Percentiles rank a stretch among this genome's conserved stretches.
phyloP scores from a whole-genome alignment of 2,797 vertebrate genomes.

The Apodemus agrarius region DNA sequence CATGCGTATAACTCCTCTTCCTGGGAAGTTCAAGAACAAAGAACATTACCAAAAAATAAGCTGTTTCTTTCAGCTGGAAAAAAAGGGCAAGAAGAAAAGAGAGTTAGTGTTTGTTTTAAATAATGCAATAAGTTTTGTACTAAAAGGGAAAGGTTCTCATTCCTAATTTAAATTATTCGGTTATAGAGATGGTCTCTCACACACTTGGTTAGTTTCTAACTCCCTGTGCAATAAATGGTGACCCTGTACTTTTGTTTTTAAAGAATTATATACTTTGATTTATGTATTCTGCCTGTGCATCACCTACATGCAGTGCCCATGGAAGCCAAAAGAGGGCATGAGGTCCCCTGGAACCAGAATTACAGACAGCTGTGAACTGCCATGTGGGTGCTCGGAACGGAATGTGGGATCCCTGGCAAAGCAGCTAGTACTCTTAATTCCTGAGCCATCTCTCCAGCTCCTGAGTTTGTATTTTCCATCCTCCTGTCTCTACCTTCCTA shows the following conservation, averaged over 20 bases:
- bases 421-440: neutral
- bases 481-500: neutral
- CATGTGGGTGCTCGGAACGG: neutral
- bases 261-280: neutral
- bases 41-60: slow-evolving; percentile 56
- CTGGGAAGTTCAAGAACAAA: slow-evolving; percentile 86
- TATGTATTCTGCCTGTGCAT: neutral
- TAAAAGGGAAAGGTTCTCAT: neutral
- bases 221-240: neutral
- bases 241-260: neutral
- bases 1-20: slow-evolving; percentile 97
- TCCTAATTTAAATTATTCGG: slow-evolving; percentile 4
- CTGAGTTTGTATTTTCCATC: neutral
- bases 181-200: neutral
- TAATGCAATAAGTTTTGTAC: neutral
- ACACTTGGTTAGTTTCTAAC: neutral
- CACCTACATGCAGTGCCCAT: neutral
- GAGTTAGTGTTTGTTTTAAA: slow-evolving; percentile 52
- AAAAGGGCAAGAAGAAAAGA: slow-evolving; percentile 62
- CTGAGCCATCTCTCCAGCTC: neutral
- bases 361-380: neutral
- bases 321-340: neutral
- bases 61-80: neutral
- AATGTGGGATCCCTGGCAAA: neutral
- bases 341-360: neutral